Conservation (phyloP, 2,888 invertebrate genomes). For the Agonopterix arenella region DNA sequence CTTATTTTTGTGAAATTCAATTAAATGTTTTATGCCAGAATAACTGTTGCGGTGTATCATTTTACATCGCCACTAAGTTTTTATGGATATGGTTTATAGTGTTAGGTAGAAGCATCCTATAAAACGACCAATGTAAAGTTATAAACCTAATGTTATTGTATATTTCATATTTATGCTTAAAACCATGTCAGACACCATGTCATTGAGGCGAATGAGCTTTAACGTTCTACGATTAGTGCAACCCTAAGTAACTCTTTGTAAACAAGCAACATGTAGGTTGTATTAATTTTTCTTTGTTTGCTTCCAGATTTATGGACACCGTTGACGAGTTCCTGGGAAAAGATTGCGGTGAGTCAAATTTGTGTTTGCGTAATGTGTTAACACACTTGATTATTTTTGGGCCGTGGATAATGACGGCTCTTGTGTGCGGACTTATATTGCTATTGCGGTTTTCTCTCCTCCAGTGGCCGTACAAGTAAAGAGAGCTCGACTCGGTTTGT, state of each 20-base stretch:
- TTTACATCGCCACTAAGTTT: slow-evolving; percentile 54
- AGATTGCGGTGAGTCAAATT: slow-evolving; percentile 54
- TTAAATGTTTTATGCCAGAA: slow-evolving; percentile 62
- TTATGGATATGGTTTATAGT: slow-evolving; percentile 32
- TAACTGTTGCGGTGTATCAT: slow-evolving; percentile 56
- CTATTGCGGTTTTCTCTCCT: slow-evolving; percentile 43
- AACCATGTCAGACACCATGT: background rate
- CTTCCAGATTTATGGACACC: slow-evolving; percentile 61
- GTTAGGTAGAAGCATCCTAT: slow-evolving; percentile 31
- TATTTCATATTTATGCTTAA: slow-evolving; percentile 3
- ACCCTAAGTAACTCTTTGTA: slow-evolving; percentile 6
- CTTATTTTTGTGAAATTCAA: slow-evolving; percentile 66
- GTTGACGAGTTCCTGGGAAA: slow-evolving; percentile 58
- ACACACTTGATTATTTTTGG: slow-evolving; percentile 41
- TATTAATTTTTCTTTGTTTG: slow-evolving; percentile 39
- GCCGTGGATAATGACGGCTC: slow-evolving; percentile 29
- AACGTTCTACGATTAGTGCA: slow-evolving; percentile 2
- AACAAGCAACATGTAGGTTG: slow-evolving; percentile 10
- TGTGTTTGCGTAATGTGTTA: slow-evolving; percentile 42
- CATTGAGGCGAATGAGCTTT: background rate
- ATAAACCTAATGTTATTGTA: slow-evolving; percentile 23
- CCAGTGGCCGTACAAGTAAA: slow-evolving; percentile 38
- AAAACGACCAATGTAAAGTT: slow-evolving; percentile 35
- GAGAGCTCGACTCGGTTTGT: slow-evolving; percentile 30
- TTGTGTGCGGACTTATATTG: slow-evolving; percentile 33